Evolutionary conservation across 2,888 invertebrate genomes (phyloP), one percentile per base, ranked within the genome.

Genomic region (Ophonus ardosiacus): DNA sequence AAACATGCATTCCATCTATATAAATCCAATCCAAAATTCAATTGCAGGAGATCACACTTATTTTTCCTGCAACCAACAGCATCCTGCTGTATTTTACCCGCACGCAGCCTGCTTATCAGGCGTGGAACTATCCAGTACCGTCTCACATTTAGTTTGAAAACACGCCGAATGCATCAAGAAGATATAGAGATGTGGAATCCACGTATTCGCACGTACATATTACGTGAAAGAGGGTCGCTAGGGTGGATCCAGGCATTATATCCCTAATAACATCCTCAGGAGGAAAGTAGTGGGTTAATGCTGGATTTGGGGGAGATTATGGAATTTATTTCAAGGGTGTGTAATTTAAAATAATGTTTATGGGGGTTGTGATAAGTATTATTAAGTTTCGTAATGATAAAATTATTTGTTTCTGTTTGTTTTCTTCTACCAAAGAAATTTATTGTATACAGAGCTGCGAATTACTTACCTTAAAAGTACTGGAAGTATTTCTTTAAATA

Each of bases 81-180:
- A 5, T 10, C 15, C 61, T 21, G 3, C 24, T 24, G 63, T 63
- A 18, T 7, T 63, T 24, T 13, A 8, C 13, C 24, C 13, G 21
- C 13, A 8, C 5, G 63, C 63, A 8, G 63, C 63, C 8, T 24
- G 24, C 63, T 63, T 63, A 63, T 63, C 63, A 63, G 63, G 63
- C 63, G 63, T 18, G 6, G 31, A 5, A 31, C 31, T 31, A 31
- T 0, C 31, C 31, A 31, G 31, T 31, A 31, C 2, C 5, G 3
- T 1, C 31, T 24, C 24, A 24, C 24, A 24, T 24, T 24, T 24
- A 71, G 71, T 71, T 71, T 71, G 31, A 31, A 71, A 71, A 31
- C 71, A 71, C 71, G 65, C 24, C 21, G 40, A 71, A 40, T 71
- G 40, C 71, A 71, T 71, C 40, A 18, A 5, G 40, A 18, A 40